A percentile compares a stretch with the other conserved stretches of the same genome.
Conservation (phyloP, 2,797 vertebrate genomes). For the Hipposideros larvatus region DNA sequence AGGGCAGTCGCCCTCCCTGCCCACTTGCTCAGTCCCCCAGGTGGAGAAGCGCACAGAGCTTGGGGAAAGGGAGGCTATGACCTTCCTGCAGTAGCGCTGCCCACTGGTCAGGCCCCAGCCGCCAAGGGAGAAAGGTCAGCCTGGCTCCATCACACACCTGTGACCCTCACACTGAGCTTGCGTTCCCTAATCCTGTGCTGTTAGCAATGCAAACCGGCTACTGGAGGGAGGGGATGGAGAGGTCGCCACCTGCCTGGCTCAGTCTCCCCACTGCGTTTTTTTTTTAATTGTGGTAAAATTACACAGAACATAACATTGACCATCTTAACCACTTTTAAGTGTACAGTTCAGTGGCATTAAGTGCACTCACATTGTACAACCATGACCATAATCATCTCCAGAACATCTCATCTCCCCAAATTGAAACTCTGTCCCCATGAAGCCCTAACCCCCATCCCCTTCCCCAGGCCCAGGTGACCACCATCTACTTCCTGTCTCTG, state of each 20-base stretch:
- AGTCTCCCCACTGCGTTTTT: background rate
- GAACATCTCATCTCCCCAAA: background rate
- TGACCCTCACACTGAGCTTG: background rate
- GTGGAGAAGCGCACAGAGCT: background rate
- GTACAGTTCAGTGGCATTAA: rapidly evolving
- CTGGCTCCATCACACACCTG: background rate
- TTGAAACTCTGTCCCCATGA: background rate
- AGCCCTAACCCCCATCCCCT: too few relatives aligned
- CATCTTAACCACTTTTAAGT: background rate
- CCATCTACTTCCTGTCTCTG: background rate
- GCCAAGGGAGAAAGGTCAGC: background rate
- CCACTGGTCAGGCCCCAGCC: background rate
- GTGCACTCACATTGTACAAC: rapidly evolving
- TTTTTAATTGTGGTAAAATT: background rate
- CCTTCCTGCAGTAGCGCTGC: rapidly evolving
- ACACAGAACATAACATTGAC: background rate
- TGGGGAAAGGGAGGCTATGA: background rate
- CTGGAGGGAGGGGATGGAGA: too few relatives aligned
- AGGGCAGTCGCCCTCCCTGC: background rate
- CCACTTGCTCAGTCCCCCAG: background rate
- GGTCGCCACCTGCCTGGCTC: background rate
- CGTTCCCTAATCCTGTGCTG: too few relatives aligned
- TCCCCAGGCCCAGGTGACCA: background rate
- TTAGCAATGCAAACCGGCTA: background rate
- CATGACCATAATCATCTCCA: rapidly evolving